These are phyloP conservation scores for Phylloscopus trochiloides DNA, from an alignment of 2,113 vertebrate genomes.

Conservation along the genomic window DNA sequence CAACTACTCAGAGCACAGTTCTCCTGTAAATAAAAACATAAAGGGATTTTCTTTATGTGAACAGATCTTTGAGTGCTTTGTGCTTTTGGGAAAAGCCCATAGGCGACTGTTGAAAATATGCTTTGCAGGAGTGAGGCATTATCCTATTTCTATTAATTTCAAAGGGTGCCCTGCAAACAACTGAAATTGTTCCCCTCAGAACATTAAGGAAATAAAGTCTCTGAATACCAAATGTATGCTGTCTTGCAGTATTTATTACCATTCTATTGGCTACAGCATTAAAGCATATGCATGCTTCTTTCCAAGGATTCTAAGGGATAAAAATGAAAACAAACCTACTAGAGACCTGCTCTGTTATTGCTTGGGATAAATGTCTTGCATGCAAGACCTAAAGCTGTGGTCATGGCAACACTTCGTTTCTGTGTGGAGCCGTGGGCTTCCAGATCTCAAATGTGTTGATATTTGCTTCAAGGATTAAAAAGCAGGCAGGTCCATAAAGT, in stretches of 20 bases:
- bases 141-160: not conserved
- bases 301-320: not conserved
- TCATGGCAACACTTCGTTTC: constrained; percentile 63
- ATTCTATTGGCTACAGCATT: not conserved
- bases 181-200: not conserved
- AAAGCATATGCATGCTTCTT: not conserved
- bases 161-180: not conserved
- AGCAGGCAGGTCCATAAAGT: constrained; percentile 48
- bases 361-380: not conserved
- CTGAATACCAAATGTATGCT: constrained; percentile 8
- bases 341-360: not conserved
- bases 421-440: not conserved
- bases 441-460: constrained; percentile 70
- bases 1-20: not conserved
- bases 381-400: constrained; percentile 42
- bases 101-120: not conserved
- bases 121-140: not conserved
- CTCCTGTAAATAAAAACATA: not conserved
- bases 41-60: constrained; percentile 13
- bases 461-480: constrained; percentile 77
- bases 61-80: not conserved
- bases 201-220: constrained; percentile 1
- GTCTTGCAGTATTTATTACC: constrained; percentile 16
- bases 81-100: not conserved
- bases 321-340: constrained; percentile 20